Percentiles rank a stretch among this genome's conserved stretches.
Conservation (phyloP, 2,113 vertebrate species). For the Hemiscyllium ocellatum region DNA sequence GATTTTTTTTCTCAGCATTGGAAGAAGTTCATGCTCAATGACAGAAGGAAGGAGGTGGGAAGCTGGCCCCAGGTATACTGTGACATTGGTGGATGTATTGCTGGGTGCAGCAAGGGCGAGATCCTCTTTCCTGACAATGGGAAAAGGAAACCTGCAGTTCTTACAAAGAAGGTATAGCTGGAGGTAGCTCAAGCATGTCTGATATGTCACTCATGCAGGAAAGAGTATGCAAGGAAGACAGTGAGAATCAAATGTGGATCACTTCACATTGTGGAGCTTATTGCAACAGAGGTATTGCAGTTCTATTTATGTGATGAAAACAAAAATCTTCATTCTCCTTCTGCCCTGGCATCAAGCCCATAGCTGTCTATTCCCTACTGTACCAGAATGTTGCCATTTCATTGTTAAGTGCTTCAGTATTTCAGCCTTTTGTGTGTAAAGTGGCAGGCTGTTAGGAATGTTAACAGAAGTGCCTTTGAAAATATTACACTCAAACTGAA, state of each 20-base stretch:
- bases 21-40: neutral
- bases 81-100: neutral
- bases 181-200: neutral
- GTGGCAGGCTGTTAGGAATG: neutral
- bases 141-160: neutral
- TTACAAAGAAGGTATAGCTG: neutral
- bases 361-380: neutral
- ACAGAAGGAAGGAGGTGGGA: neutral
- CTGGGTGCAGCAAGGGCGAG: neutral
- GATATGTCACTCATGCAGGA: neutral
- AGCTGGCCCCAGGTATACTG: neutral
- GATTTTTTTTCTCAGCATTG: neutral
- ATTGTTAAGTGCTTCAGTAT: neutral
- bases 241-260: neutral
- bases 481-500: neutral
- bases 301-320: neutral
- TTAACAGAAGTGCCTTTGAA: neutral
- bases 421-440: neutral
- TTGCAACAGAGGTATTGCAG: neutral
- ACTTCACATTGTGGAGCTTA: neutral
- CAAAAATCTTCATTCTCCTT: neutral
- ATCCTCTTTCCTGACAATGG: neutral
- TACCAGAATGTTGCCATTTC: neutral
- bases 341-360: neutral
- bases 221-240: neutral